Evolutionary conservation across 2,113 vertebrate species (phyloP).

Genomic region (Petromus typicus): DNA sequence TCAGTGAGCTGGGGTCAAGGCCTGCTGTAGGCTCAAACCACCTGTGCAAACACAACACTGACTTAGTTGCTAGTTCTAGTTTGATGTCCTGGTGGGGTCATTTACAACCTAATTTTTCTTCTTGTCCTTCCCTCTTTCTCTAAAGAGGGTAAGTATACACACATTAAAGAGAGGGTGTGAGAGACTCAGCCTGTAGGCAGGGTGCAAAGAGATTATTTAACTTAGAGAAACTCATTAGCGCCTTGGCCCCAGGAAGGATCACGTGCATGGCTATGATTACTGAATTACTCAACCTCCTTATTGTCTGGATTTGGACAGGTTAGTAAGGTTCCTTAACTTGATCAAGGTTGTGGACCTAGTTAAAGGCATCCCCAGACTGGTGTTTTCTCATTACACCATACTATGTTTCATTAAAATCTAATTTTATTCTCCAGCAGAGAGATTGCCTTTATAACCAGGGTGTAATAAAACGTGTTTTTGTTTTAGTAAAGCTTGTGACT

Average conservation of each 20-base stretch:
- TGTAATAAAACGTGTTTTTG: background rate
- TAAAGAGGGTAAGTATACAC: background rate
- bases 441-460: conserved; percentile 1
- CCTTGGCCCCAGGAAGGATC: background rate
- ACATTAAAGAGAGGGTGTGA: background rate
- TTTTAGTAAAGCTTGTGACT: conserved; percentile 46
- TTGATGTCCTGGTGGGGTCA: conserved; percentile 26
- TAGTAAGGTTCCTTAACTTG: background rate
- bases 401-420: conserved; percentile 29
- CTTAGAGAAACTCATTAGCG: background rate
- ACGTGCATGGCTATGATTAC: background rate
- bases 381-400: background rate
- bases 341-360: background rate
- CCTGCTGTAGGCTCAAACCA: background rate
- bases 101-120: conserved; percentile 64
- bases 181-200: background rate
- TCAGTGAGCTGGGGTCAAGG: background rate
- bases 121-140: background rate
- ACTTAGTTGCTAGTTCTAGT: conserved; percentile 1
- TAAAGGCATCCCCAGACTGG: background rate
- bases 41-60: conserved; percentile 54
- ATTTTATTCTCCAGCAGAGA: conserved; percentile 48
- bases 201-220: conserved; percentile 11
- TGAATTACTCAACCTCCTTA: background rate
- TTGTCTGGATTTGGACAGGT: conserved; percentile 13